Percentiles rank a stretch among this genome's conserved stretches.
Conservation (phyloP, 1,140 invertebrate species). For the Drosophila elegans region DNA sequence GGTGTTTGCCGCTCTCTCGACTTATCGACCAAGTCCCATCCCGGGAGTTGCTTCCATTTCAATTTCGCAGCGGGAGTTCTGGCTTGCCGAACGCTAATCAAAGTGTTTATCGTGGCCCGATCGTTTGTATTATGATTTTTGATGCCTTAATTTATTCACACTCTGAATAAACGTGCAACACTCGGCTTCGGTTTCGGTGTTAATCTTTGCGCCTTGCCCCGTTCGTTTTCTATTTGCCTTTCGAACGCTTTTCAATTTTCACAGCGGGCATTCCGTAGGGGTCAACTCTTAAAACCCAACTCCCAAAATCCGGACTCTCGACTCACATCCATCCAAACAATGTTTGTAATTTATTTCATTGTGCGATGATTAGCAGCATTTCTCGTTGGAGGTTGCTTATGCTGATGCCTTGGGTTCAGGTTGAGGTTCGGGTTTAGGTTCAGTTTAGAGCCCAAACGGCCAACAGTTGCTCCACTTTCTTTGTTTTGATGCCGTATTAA, state of each 20-base stretch:
- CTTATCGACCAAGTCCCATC: constrained; percentile 19
- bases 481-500: constrained; percentile 56
- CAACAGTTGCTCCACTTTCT: constrained; percentile 55
- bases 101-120: constrained; percentile 79
- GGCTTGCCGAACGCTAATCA: constrained; percentile 66
- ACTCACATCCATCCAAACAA: constrained; percentile 50
- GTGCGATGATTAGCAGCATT: constrained; percentile 82
- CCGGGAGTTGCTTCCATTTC: constrained; percentile 79
- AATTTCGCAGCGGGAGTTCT: constrained; percentile 75
- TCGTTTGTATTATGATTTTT: constrained; percentile 82
- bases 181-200: constrained; percentile 15
- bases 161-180: constrained; percentile 51
- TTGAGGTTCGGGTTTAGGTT: no score
- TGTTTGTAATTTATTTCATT: constrained; percentile 84
- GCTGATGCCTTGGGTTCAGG: no score
- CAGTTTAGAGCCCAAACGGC: no score
- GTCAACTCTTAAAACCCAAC: neutral
- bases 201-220: constrained; percentile 37
- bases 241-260: constrained; percentile 80
- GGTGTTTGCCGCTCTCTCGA: constrained; percentile 70
- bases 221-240: constrained; percentile 74
- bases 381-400: constrained; percentile 19
- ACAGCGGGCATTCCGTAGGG: constrained; percentile 53
- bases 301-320: constrained; percentile 3
- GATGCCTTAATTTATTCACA: constrained; percentile 84